Base-by-base conservation (phyloP, 2,888 invertebrate species). In the Laothoe populi region DNA sequence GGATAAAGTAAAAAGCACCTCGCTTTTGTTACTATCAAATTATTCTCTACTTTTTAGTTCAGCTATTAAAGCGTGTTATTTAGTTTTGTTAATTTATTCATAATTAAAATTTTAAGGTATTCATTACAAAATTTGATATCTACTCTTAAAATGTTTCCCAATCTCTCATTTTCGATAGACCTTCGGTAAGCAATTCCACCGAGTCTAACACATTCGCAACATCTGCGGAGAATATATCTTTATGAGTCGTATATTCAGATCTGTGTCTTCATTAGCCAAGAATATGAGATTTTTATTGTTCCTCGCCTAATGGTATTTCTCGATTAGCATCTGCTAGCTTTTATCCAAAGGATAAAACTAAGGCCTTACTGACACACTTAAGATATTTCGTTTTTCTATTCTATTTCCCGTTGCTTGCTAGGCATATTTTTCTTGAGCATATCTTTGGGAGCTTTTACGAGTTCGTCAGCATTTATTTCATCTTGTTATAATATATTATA, bases 161-260 rank as follows among this genome's bases (percentile, higher is more conserved):
- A 10, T 46, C 46, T 8, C 7, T 4, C 31, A 4, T 8, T 23
- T 23, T 0, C 23, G 10, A 35, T 19, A 13, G 4, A 35, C 53
- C 31, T 35, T 53, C 19, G 19, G 53, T 11, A 35, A 53, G 31
- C 35, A 19, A 53, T 53, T 31, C 31, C 19, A 5, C 13, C 16
- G 4, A 8, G 16, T 19, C 26, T 26, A 48, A 49, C 31, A 31
- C 53, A 53, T 53, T 53, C 19, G 11, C 11, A 16, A 35, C 53
- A 53, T 53, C 53, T 53, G 53, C 53, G 53, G 8, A 53, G 31
- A 31, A 4, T 53, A 53, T 19, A 44, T 53, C 53, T 53, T 53
- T 53, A 53, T 19, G 53, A 53, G 31, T 53, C 53, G 53, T 53
- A 35, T 44, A 35, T 53, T 53, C 53, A 53, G 31, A 53, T 53